Base-by-base conservation (phyloP, 2,888 invertebrate genomes). In the Hemaris fuciformis region DNA sequence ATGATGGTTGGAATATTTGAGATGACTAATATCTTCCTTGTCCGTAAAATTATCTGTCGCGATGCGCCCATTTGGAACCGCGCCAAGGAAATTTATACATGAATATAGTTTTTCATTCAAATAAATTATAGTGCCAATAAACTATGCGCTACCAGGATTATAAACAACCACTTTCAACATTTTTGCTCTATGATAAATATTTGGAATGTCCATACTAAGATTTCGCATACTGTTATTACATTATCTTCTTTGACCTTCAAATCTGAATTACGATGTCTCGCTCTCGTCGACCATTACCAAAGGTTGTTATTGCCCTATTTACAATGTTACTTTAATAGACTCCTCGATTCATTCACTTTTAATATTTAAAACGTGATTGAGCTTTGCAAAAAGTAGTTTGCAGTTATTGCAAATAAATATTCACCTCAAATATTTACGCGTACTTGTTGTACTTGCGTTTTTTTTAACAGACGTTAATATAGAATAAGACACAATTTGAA, bases 11-110 rank as follows among this genome's bases (percentile, higher is more conserved):
- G 23, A 48, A 8, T 48, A 48, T 48, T 48, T 27, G 15, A 70
- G 25, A 48, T 48, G 27, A 15, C 48, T 48, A 48, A 48, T 48
- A 48, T 48, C 48, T 48, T 48, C 53, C 53, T 53, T 53, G 53
- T 31, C 53, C 3, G 31, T 53, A 53, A 31, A 53, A 48, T 15
- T 27, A 31, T 27, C 48, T 53, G 53, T 31, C 53, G 53, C 53
- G 31, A 10, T 18, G 27, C 31, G 27, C 53, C 53, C 18, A 53
- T 53, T 53, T 53, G 53, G 53, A 53, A 53, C 53, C n/a, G 7
- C 27, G 53, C 31, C 31, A 53, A 18, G 15, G 31, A 53, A 31
- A 53, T 53, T 31, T 18, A 4, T 31, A 53, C 53, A 53, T 53
- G 27, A 48, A 48, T 48, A 53, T 31, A 18, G 4, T 31, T 31